These are phyloP conservation scores for Tauraco erythrolophus DNA, from an alignment of 2,113 vertebrate genomes.

Conservation along the genomic window DNA sequence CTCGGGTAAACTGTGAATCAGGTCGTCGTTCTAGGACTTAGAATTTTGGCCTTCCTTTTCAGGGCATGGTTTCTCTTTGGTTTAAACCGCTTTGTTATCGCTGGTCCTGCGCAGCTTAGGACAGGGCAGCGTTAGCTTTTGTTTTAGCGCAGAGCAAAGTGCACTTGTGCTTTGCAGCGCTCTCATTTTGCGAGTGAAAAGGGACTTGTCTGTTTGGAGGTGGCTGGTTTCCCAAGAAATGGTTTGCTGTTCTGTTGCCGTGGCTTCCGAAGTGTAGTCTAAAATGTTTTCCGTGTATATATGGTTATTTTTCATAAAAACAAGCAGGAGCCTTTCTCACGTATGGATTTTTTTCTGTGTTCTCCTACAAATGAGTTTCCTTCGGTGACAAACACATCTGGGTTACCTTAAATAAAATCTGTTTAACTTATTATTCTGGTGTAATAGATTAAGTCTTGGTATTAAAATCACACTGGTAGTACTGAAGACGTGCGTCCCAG, in stretches of 20 bases:
- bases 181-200: not conserved
- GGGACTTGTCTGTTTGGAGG: not conserved
- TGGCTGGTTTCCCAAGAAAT: not conserved
- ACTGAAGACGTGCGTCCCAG: not conserved
- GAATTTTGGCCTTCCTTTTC: not conserved
- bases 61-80: not conserved
- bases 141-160: not conserved
- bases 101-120: not conserved
- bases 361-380: not conserved
- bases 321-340: not conserved
- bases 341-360: rapidly evolving
- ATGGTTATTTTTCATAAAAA: not conserved
- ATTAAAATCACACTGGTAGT: not conserved
- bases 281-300: not conserved
- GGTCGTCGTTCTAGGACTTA: not conserved
- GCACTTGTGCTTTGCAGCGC: not conserved
- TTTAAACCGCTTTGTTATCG: not conserved
- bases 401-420: not conserved
- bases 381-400: not conserved
- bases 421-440: not conserved
- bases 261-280: not conserved
- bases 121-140: not conserved
- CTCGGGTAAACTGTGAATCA: constrained; percentile 41
- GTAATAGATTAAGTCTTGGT: not conserved
- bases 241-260: not conserved